Evolutionary conservation across 2,797 vertebrate species (phyloP), one percentile per base, ranked within the genome.

Genomic region (Malacoctenus gilli): DNA sequence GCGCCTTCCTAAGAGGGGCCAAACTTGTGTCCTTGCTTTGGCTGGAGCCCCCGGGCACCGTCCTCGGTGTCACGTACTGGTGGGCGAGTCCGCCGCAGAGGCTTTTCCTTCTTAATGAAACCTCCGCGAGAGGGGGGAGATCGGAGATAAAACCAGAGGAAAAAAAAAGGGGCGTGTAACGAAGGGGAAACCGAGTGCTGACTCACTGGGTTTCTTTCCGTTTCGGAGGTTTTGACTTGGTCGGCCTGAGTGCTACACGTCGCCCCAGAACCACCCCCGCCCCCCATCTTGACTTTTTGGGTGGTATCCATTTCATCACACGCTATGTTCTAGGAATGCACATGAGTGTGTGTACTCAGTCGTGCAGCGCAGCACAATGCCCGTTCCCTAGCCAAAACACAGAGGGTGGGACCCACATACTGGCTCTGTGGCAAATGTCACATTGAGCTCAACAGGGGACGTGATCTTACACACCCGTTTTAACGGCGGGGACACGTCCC

Each of bases 311-410:
- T 74, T 79, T 77, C 52, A 67, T 48, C 65, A 65, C 74, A 81
- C 42, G 49, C 64, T 57, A 63, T 64, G 53, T 61, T 63, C 56
- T 50, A 52, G 20, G 35, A 59, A 74, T 62, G 48, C 57, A 51
- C 23, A 22, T 44, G 41, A 22, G 16, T 35, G 65, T 62, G 59
- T 56, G 66, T 44, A 12, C 49, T 46, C 15, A 71, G 35, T 61
- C 62, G 18, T 20, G 48, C 55, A 61, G 51, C 14, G 14, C 68
- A 73, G 74, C 82, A 86, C 77, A 85, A 84, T 84, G 42, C 65
- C 47, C 59, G 9, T 11, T 70, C 72, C 40, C 62, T 60, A 86
- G 85, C 76, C 87, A 87, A 85, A 90, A 89, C 88, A 87, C 61
- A 73, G 64, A 79, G 87, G 85, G 82, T 78, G 86, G 85, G 70